Evolutionary conservation across 2,113 vertebrate species (phyloP), one percentile per base, ranked within the genome.

Genomic region (Forbesichthys papilliferus): DNA sequence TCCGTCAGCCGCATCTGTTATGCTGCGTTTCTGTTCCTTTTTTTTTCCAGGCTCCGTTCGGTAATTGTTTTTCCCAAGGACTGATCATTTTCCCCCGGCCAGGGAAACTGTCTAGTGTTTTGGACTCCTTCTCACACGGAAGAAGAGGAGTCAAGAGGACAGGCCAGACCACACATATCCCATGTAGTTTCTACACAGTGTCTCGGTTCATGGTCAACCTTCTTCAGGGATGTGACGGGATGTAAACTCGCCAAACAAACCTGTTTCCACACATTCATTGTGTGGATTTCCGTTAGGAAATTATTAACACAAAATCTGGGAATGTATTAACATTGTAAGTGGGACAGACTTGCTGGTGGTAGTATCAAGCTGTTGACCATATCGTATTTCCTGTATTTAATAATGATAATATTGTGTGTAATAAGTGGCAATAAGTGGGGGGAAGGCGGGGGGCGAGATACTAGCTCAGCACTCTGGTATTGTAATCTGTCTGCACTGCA

Each of bases 41-140:
- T 84, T 77, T 83, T 84, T 84, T 88, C 79, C 73, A 68, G 11
- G 0, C 69, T 75, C 0, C 0, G 16, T 70, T 66, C 61, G 57
- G 27, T 53, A 69, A 57, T 20, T 9, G 72, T 78, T 80, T 69
- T 73, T 69, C 62, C 18, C 18, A 12, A 69, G 62, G 18, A 18
- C 53, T 78, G 61, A 74, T 55, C 42, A 47, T 75, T 83, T 79
- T 77, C n/a, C 60, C 57, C 16, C 0, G 1, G 63, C 52, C 18
- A 70, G 71, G 33, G 67, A 74, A 81, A 55, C n/a, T 5, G 5
- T 58, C 42, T 64, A 69, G 62, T 66, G 64, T 74, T 51, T 75
- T 66, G 49, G 10, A 51, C 73, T 48, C 56, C 47, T 75, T 59
- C 69, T 7, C 11, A 60, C 51, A 11, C 64, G 27, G 82, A 12